Percentiles rank a stretch among this genome's conserved stretches.
Evolutionary conservation across 2,113 vertebrate genomes (phyloP).

Genomic region (Danio rerio): DNA sequence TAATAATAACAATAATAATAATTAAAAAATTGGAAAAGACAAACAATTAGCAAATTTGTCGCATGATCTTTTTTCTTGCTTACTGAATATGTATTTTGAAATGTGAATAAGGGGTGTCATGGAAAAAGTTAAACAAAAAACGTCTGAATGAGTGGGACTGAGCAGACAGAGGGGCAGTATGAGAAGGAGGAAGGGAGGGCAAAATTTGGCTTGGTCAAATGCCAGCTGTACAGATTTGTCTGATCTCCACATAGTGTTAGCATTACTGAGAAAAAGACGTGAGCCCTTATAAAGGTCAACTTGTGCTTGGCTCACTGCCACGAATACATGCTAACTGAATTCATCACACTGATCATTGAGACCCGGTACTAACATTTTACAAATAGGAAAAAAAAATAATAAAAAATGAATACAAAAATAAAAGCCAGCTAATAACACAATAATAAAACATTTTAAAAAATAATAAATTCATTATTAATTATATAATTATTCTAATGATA

Average conservation of each 20-base stretch:
- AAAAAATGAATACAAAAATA: too few relatives aligned
- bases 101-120: not conserved
- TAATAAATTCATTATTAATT: too few relatives aligned
- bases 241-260: slow-evolving; percentile 10
- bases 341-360: not conserved
- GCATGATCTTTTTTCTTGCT: not conserved
- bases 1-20: too few relatives aligned
- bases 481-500: too few relatives aligned
- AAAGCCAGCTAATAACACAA: too few relatives aligned
- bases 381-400: too few relatives aligned
- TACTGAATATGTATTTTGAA: slow-evolving; percentile 14
- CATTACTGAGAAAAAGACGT: not conserved
- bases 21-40: too few relatives aligned
- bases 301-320: not conserved
- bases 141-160: not conserved
- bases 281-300: not conserved
- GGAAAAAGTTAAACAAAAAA: slow-evolving; percentile 7
- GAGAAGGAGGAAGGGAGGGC: slow-evolving; percentile 26
- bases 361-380: not conserved
- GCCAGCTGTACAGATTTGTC: slow-evolving; percentile 40
- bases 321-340: not conserved
- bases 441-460: too few relatives aligned
- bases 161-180: slow-evolving; percentile 42
- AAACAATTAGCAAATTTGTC: not conserved
- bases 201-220: slow-evolving; percentile 49